These are phyloP conservation scores for Drosophila funebris DNA, from an alignment of 1,140 invertebrate species.

Conservation along the genomic window DNA sequence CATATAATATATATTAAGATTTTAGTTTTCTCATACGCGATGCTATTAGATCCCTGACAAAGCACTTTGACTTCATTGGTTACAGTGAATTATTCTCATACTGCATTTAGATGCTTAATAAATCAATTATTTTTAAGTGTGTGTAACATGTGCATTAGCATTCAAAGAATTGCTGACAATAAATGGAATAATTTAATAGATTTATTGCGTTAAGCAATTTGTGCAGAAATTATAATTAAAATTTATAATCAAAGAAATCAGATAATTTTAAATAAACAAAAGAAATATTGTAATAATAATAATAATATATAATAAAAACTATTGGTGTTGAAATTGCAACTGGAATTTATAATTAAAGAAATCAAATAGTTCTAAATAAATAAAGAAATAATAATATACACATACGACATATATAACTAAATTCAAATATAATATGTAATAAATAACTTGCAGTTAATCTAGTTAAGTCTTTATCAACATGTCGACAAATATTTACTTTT, in stretches of 20 bases:
- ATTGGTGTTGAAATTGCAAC: background rate
- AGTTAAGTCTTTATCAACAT: conserved; percentile 37
- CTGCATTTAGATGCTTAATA: conserved; percentile 60
- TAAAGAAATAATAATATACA: background rate
- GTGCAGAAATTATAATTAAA: background rate
- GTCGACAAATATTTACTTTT: conserved; percentile 41
- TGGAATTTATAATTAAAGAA: background rate
- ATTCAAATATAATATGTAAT: conserved; percentile 26
- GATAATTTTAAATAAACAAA: background rate
- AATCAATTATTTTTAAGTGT: conserved; percentile 46
- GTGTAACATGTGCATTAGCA: background rate
- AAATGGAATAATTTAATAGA: conserved; percentile 5
- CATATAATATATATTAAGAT: conserved; percentile 16
- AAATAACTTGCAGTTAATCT: conserved; percentile 22
- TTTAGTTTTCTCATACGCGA: conserved; percentile 19
- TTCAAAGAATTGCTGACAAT: conserved; percentile 5
- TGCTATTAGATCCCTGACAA: conserved; percentile 9
- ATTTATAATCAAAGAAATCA: background rate
- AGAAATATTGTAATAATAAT: background rate
- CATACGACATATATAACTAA: no score
- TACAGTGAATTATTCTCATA: conserved; percentile 47
- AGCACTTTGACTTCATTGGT: background rate
- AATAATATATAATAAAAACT: background rate
- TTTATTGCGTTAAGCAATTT: background rate
- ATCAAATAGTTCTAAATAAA: background rate